Evolutionary conservation across 2,113 vertebrate genomes (phyloP), one percentile per base, ranked within the genome.

Genomic region (Gambusia affinis): DNA sequence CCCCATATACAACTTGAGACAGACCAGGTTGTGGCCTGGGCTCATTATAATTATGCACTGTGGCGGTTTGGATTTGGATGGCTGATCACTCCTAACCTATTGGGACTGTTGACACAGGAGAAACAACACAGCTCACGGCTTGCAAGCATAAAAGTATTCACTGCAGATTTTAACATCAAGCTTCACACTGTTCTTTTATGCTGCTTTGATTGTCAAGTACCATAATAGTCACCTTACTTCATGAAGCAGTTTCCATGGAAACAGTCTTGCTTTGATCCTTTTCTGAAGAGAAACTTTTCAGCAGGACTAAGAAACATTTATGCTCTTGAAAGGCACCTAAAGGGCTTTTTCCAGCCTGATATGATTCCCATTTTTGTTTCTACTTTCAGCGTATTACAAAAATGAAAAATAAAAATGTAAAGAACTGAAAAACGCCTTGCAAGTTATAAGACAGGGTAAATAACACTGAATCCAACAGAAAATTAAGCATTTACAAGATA

Each of bases 241-340:
- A 70, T 42, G 29, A 73, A 51, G 30, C 4, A 3, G 75, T 78
- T 74, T 70, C 71, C 70, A 77, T 69, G 74, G 80, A 76, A 82
- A 73, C 80, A 14, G 44, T 35, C 64, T 51, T 15, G 54, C 22
- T 44, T 33, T 44, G 19, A 60, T 51, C 51, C n/a, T 73, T 60
- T 72, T 33, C 61, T 67, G n/a, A 51, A 19, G 51, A 10, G 39
- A 64, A 64, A 67, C 42, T 28, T 67, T 42, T 39, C 51, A 57
- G 17, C 51, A 57, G 19, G 51, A n/a, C 51, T 57, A n/a, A 17
- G 14, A 47, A 19, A 19, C 17, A 47, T 19, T 47, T 47, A 47
- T 44, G n/a, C 17, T 67, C 1, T 4, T 44, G 42, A 44, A 44
- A 44, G 42, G 42, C 4, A 44, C 42, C 12, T 14, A 4, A 0